Evolutionary conservation across 30 jellyfish, hydroid and myxozoan genomes (phyloP), one percentile per base, ranked within the genome.

Genomic region (Morbakka virulenta): DNA sequence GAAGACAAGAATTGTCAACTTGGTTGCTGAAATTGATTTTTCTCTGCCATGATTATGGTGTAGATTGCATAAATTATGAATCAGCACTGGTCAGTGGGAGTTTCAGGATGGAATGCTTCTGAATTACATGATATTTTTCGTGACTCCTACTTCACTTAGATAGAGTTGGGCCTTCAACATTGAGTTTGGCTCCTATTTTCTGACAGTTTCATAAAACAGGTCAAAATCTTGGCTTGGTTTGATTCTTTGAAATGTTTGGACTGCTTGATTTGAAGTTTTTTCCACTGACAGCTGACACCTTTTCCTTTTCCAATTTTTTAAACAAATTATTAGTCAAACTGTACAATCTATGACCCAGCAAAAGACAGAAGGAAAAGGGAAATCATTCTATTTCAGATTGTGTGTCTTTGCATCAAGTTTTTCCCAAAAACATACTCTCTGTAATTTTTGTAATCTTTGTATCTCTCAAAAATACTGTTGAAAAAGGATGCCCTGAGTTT

Each of bases 251-350:
- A 47, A 47, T 11, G 61, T 47, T 47, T 47, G 14, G n/a, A 47
- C n/a, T 12, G n/a, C 61, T 47, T 11, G n/a, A 47, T 12, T n/a
- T 11, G 61, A 12, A 11, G 12, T 12, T 47, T 47, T 12, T 47
- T 47, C 61, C 61, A 47, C n/a, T n/a, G n/a, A 47, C n/a, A 20
- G 61, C 61, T 47, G 61, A 47, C 61, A 47, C n/a, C 12, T n/a
- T 68, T 68, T 68, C 80, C 36, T 68, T 68, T 0, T 68, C 70
- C 67, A 68, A 29, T 2, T 67, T 68, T 68, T 68, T 68, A n/a
- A 69, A 47, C 14, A 47, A 20, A 47, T 47, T 47, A 47, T 47
- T n/a, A 11, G 61, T 47, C 61, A 47, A 11, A 12, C 61, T n/a
- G n/a, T 47, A 47, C 61, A 47, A 47, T n/a, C n/a, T 47, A 11